These are phyloP conservation scores for Leuciscus waleckii DNA, from an alignment of 2,797 vertebrate genomes.

Conservation along the genomic window DNA sequence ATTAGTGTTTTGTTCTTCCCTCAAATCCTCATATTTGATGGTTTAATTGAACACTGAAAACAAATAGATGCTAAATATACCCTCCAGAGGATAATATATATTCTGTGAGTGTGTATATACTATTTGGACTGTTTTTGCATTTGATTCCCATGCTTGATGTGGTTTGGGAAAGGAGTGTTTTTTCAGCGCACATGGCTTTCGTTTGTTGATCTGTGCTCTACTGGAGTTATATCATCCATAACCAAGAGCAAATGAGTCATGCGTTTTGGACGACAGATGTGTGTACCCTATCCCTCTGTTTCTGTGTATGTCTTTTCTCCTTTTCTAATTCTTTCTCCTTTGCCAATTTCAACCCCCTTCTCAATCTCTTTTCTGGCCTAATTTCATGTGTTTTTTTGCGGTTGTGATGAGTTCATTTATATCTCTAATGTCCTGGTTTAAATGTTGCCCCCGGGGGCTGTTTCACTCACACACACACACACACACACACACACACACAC, in stretches of 20 bases:
- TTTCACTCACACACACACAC: background rate
- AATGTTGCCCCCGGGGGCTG: slow-evolving; percentile 16
- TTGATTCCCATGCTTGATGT: background rate
- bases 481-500: background rate
- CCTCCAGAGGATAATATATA: too few species aligned
- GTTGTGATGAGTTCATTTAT: slow-evolving; percentile 39
- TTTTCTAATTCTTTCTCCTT: background rate
- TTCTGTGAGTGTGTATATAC: too few species aligned
- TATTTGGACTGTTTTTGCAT: background rate
- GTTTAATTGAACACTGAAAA: background rate
- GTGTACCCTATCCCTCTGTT: slow-evolving; percentile 15
- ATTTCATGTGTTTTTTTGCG: slow-evolving; percentile 23
- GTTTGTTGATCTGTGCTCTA: slow-evolving; percentile 28
- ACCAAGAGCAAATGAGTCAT: slow-evolving; percentile 54
- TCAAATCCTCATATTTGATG: background rate
- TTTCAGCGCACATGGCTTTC: background rate
- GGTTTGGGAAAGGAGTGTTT: background rate
- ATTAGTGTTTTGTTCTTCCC: too few species aligned
- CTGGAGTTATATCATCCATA: slow-evolving; percentile 47
- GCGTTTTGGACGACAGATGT: slow-evolving; percentile 43
- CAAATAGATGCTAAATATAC: background rate
- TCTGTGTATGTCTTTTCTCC: slow-evolving; percentile 16
- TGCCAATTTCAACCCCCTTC: background rate
- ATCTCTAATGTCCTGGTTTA: slow-evolving; percentile 45
- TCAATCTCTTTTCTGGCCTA: slow-evolving; percentile 30